A percentile compares a stretch with the other conserved stretches of the same genome.
Evolutionary conservation across 2,888 invertebrate genomes (phyloP).

Genomic region (Chorisops tibialis): DNA sequence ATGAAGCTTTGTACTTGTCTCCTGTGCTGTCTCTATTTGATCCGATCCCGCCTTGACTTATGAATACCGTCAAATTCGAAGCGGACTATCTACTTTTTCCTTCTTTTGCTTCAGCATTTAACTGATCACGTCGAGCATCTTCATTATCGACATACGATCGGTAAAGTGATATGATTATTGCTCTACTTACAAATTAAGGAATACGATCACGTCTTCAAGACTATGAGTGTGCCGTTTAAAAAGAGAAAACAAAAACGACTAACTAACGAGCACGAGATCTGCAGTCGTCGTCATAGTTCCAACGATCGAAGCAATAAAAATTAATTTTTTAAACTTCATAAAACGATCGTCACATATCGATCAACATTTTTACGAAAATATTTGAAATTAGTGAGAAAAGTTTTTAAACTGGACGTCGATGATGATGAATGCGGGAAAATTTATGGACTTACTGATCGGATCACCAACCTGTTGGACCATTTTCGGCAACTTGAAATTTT

Average conservation of each 20-base stretch:
- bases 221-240: not conserved
- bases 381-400: constrained; percentile 14
- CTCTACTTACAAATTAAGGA: constrained; percentile 3
- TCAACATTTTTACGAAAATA: constrained; percentile 2
- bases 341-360: constrained; percentile 11
- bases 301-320: not conserved
- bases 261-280: not conserved
- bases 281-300: not conserved
- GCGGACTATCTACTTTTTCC: no score
- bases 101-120: no score
- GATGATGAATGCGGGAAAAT: no score
- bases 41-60: no score
- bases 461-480: no score
- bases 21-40: no score
- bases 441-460: no score
- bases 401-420: no score
- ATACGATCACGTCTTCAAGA: constrained; percentile 8
- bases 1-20: no score
- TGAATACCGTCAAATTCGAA: no score
- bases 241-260: not conserved
- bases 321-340: not conserved
- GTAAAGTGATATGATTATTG: constrained; percentile 1
- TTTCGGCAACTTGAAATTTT: not conserved
- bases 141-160: constrained; percentile 5
- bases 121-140: not conserved